Evolutionary conservation across 1,140 invertebrate genomes (phyloP).

Genomic region (Argopecten irradians): DNA sequence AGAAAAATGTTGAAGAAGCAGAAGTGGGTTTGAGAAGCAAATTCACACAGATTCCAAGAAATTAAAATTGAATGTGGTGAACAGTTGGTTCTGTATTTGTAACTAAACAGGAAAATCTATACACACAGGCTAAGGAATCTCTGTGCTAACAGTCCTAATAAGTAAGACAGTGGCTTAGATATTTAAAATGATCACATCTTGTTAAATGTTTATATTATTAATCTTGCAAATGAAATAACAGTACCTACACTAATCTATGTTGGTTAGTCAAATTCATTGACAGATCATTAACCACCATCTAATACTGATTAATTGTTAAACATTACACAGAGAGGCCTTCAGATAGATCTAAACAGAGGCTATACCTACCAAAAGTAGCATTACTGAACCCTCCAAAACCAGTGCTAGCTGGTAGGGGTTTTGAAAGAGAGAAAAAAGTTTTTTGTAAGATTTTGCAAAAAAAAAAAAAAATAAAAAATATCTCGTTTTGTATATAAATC

Average conservation of each 20-base stretch:
- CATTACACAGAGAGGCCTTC: background rate
- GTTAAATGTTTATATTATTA: background rate
- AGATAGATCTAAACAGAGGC: background rate
- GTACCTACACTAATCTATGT: background rate
- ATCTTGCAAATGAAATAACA: background rate
- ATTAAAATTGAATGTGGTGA: background rate
- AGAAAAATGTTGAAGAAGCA: background rate
- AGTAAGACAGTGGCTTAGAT: background rate
- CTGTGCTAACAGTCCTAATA: background rate
- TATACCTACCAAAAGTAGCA: conserved; percentile 1
- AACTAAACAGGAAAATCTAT: background rate
- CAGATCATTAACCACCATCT: background rate
- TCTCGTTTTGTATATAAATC: no score
- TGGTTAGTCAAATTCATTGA: background rate
- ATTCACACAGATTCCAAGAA: background rate
- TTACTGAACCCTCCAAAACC: background rate
- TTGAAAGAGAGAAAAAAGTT: background rate
- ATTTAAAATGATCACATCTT: background rate
- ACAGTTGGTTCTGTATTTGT: background rate
- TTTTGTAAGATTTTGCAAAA: no score
- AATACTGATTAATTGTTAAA: background rate
- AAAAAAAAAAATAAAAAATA: no score
- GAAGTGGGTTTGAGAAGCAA: background rate
- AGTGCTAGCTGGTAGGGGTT: conserved; percentile 14
- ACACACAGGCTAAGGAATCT: background rate